Evolutionary conservation across 2,113 vertebrate genomes (phyloP).

Genomic region (Acanthisitta chloris): DNA sequence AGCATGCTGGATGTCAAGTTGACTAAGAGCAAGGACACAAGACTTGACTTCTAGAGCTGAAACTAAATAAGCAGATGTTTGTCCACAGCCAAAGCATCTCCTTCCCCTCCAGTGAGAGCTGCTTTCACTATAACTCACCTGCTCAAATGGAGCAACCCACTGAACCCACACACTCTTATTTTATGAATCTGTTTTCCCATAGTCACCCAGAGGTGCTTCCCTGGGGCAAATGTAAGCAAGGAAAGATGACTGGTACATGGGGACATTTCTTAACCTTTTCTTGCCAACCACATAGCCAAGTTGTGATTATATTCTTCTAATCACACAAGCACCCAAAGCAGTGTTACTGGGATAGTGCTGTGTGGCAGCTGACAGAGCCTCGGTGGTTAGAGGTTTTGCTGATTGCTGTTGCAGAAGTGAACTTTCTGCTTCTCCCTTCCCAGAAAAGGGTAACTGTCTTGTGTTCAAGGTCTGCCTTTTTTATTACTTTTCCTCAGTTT

Average conservation of each 20-base stretch:
- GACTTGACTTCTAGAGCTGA: background rate
- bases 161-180: background rate
- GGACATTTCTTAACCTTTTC: background rate
- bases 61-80: background rate
- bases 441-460: background rate
- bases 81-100: background rate
- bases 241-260: background rate
- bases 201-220: background rate
- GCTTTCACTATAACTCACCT: background rate
- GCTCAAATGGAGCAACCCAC: background rate
- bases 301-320: background rate
- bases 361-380: background rate
- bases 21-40: background rate
- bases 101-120: background rate
- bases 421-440: background rate
- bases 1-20: background rate
- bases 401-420: background rate
- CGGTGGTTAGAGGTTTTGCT: accelerated
- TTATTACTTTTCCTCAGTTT: background rate
- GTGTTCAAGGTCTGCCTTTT: background rate
- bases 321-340: background rate
- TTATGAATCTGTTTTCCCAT: background rate
- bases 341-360: background rate
- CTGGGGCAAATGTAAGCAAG: background rate
- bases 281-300: background rate